Base-by-base conservation (phyloP, 2,888 invertebrate species). In the Stenchaetothrips biformis region DNA sequence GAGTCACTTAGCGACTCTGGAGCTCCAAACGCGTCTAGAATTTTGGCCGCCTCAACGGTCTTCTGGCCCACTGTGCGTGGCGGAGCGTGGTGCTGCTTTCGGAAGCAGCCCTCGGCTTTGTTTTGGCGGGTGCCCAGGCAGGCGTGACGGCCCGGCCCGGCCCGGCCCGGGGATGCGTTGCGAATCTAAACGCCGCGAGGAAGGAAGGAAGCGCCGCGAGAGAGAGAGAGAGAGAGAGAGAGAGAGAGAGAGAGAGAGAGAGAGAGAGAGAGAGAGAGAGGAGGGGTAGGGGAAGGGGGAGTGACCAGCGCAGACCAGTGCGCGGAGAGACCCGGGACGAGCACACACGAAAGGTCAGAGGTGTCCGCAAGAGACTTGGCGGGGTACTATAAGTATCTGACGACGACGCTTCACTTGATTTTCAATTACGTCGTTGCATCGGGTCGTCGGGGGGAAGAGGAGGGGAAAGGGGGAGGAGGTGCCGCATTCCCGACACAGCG, bases 381-480 rank as follows among this genome's bases (percentile, higher is more conserved):
- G 37, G 2, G 67, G 9, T 16, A 59, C 16, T 37, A 18, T 59
- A 59, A 59, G 67, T 21, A 74, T 74, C 67, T 1, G 37, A 37
- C 37, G 37, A 37, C 37, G 37, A 37, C 37, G 67, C 67, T 25
- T 74, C 67, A 21, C 67, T 74, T 74, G 67, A 74, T 74, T 74
- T 74, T 74, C 67, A 74, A 74, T 74, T 74, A 74, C 67, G 67
- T 37, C 37, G 37, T 74, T 74, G 67, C 59, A 59, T 37, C 37
- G 37, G 37, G 4, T 37, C 37, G 37, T 37, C 59, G 53, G 1
- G 53, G 53, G 53, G 49, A 11, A 11, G 49, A 11, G 49, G 49
- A 49, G 49, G 49, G 49, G 11, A 11, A 11, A 49, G 49, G 53
- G 53, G 53, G 53, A 7, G 53, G 53, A 7, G 53, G 53, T 4